Conservation (phyloP, 2,797 vertebrate genomes). For the Gephyroberyx darwinii region DNA sequence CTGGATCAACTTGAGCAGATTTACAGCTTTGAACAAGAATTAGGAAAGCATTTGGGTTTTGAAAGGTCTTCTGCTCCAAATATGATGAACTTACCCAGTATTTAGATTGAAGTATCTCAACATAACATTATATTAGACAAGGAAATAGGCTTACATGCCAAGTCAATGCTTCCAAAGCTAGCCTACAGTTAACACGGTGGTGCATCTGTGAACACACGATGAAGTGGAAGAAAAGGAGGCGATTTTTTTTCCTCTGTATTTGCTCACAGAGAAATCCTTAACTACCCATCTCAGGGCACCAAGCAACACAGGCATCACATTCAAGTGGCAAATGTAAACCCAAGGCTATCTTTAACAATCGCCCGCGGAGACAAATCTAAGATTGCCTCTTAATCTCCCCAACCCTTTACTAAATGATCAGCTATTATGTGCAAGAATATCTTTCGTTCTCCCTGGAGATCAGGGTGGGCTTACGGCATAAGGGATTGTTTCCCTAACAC, state of each 20-base stretch:
- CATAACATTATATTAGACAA: no score
- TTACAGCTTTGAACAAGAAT: no score
- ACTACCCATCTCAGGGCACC: not conserved
- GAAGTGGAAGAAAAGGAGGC: not conserved
- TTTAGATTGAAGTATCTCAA: no score
- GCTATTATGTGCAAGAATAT: constrained; percentile 50
- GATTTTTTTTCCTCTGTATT: not conserved
- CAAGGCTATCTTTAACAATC: constrained; percentile 32
- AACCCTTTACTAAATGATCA: constrained; percentile 33
- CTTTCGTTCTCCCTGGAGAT: constrained; percentile 32
- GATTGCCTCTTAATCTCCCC: constrained; percentile 32
- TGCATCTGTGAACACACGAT: no score
- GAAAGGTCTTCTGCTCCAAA: no score
- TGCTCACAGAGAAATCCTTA: not conserved
- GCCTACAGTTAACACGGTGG: no score
- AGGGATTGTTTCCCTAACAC: no score
- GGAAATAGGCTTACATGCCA: not conserved
- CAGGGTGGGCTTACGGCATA: not conserved
- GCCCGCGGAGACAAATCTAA: constrained; percentile 34
- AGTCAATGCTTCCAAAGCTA: not conserved
- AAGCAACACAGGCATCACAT: constrained; percentile 21
- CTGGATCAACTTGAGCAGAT: no score
- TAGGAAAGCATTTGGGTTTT: no score
- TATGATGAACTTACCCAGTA: no score
- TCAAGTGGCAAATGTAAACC: constrained; percentile 44